Percentiles rank a stretch among this genome's conserved stretches.
Evolutionary conservation across 1,140 invertebrate species (phyloP).

Genomic region (Drosophila insularis): DNA sequence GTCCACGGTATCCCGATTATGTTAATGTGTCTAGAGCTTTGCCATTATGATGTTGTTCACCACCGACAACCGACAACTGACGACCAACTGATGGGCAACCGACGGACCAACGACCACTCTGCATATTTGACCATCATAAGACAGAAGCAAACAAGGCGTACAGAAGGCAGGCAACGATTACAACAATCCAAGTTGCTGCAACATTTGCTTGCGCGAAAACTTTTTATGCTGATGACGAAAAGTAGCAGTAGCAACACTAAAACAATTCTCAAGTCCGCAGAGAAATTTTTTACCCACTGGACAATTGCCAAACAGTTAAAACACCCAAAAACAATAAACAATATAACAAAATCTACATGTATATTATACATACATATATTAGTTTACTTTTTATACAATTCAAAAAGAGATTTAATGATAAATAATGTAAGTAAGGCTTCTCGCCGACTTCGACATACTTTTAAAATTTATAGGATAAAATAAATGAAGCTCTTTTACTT

Average conservation of each 20-base stretch:
- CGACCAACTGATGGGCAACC: slow-evolving; percentile 7
- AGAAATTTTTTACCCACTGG: slow-evolving; percentile 30
- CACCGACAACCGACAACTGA: slow-evolving; percentile 19
- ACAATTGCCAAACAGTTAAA: slow-evolving; percentile 17
- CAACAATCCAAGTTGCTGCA: slow-evolving; percentile 27
- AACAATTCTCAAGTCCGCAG: slow-evolving; percentile 31
- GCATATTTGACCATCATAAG: slow-evolving; percentile 60
- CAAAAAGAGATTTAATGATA: no score
- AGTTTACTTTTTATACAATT: no score
- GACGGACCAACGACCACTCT: slow-evolving; percentile 46
- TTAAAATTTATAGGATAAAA: no score
- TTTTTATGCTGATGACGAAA: slow-evolving; percentile 18
- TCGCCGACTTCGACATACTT: no score
- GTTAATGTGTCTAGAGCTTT: slow-evolving; percentile 72
- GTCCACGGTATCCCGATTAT: slow-evolving; percentile 65
- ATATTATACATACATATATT: no score
- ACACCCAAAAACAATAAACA: not conserved
- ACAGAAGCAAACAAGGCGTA: no score
- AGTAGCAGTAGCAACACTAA: slow-evolving; percentile 1
- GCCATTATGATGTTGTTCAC: slow-evolving; percentile 72
- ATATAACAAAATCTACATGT: no score
- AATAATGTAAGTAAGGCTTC: no score
- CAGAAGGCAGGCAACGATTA: not conserved
- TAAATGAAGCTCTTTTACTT: no score
- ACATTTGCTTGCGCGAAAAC: slow-evolving; percentile 35